Conservation (phyloP, 2,888 invertebrate genomes). For the Drosophila limbata region DNA sequence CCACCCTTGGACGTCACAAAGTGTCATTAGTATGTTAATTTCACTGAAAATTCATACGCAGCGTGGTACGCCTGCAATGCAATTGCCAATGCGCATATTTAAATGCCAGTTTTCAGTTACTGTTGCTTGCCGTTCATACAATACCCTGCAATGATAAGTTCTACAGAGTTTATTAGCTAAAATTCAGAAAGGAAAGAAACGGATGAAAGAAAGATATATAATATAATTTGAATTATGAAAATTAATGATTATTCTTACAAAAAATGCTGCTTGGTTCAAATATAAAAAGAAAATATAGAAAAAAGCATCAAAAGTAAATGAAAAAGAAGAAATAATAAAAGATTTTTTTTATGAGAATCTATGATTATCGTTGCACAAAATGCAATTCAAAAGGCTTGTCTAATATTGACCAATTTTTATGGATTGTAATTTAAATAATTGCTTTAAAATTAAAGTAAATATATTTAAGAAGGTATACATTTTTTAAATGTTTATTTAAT, state of each 20-base stretch:
- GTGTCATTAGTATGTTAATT: constrained; percentile 70
- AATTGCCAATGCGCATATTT: constrained; percentile 69
- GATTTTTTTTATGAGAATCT: too few relatives aligned
- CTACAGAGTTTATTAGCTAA: background rate
- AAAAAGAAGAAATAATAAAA: too few relatives aligned
- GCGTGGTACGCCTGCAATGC: constrained; percentile 67
- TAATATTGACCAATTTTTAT: background rate
- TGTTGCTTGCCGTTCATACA: constrained; percentile 17
- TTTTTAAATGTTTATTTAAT: constrained; percentile 4
- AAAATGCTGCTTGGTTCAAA: too few relatives aligned
- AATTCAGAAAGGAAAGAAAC: too few relatives aligned
- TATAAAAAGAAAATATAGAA: too few relatives aligned
- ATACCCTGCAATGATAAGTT: constrained; percentile 8
- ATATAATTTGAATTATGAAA: background rate
- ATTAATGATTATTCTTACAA: too few relatives aligned
- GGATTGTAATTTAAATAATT: too few relatives aligned
- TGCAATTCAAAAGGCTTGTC: background rate
- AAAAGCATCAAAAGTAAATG: too few relatives aligned
- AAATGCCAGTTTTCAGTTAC: constrained; percentile 55
- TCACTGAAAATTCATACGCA: constrained; percentile 69
- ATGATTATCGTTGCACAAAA: too few relatives aligned
- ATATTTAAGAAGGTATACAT: too few relatives aligned
- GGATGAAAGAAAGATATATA: background rate
- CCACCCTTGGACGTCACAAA: constrained; percentile 56
- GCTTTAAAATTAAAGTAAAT: too few relatives aligned